A percentile compares a stretch with the other conserved stretches of the same genome.
These are phyloP conservation scores for Illadopsis cleaveri DNA, from an alignment of 2,113 vertebrate species.

Conservation along the genomic window DNA sequence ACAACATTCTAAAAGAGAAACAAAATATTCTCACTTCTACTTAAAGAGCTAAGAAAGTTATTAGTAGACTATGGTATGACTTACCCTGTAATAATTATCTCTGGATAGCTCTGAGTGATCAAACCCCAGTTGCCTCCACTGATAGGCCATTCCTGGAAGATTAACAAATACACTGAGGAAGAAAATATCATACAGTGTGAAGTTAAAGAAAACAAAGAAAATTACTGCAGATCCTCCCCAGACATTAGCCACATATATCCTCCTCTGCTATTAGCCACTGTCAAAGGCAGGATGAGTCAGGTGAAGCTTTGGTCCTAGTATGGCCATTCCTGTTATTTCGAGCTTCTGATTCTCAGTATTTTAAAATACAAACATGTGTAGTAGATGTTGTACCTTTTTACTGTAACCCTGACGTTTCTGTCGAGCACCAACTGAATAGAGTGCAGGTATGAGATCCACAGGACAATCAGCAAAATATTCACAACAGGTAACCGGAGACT, in stretches of 20 bases:
- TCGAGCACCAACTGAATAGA: conserved; percentile 95
- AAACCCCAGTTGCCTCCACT: conserved; percentile 98
- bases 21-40: background rate
- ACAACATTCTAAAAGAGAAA: background rate
- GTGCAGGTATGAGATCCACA: conserved; percentile 96
- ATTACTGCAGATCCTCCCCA: background rate
- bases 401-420: conserved; percentile 99
- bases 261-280: background rate
- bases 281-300: background rate
- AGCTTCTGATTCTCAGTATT: background rate
- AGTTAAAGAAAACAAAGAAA: background rate
- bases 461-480: conserved; percentile 98
- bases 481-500: conserved; percentile 98
- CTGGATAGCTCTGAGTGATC: conserved; percentile 95
- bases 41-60: background rate
- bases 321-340: background rate
- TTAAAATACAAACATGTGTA: background rate
- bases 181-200: background rate
- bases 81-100: conserved; percentile 99
- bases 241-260: background rate
- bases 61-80: conserved; percentile 27
- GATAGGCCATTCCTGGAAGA: conserved; percentile 94
- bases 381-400: conserved; percentile 86
- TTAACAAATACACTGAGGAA: conserved; percentile 47
- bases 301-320: background rate